Percentiles rank a stretch among this genome's conserved stretches.
These are phyloP conservation scores for Drosophila sechellia DNA, from an alignment of 1,140 invertebrate genomes.

Conservation along the genomic window DNA sequence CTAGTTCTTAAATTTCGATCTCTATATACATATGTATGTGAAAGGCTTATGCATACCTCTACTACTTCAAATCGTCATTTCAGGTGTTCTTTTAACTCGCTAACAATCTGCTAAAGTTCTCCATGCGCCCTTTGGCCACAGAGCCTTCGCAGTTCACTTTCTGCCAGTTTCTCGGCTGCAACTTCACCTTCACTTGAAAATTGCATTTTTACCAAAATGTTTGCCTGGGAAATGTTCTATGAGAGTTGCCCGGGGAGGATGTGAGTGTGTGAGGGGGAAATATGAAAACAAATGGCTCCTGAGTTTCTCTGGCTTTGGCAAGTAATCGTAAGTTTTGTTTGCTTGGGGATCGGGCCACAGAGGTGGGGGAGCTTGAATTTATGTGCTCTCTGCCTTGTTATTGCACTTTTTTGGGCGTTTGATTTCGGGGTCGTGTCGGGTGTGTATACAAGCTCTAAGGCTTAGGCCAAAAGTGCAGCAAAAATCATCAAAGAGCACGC, in stretches of 20 bases:
- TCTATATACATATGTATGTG: not conserved
- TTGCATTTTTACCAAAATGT: conserved; percentile 78
- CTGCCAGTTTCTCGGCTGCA: conserved; percentile 33
- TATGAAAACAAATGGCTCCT: conserved; percentile 76
- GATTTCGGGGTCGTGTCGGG: conserved; percentile 25
- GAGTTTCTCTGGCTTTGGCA: conserved; percentile 54
- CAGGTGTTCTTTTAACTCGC: conserved; percentile 51
- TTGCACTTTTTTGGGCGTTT: conserved; percentile 25
- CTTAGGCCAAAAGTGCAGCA: conserved; percentile 37
- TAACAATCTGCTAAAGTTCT: conserved; percentile 74
- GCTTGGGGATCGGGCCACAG: conserved; percentile 16
- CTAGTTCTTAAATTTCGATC: not conserved
- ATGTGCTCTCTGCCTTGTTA: conserved; percentile 43
- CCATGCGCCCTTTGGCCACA: conserved; percentile 2
- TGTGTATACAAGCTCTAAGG: conserved; percentile 39
- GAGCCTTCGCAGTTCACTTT: conserved; percentile 2
- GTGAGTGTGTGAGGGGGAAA: conserved; percentile 33
- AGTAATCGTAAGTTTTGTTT: conserved; percentile 55
- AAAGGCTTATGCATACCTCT: conserved; percentile 24
- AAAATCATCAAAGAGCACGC: conserved; percentile 31
- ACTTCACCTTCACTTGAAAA: conserved; percentile 71
- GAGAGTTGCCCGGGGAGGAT: conserved; percentile 26
- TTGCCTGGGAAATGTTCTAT: conserved; percentile 47
- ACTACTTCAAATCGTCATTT: conserved; percentile 15
- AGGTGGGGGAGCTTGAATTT: conserved; percentile 29